Conservation (phyloP, 2,797 vertebrate genomes). For the Muscicapa comitata region DNA sequence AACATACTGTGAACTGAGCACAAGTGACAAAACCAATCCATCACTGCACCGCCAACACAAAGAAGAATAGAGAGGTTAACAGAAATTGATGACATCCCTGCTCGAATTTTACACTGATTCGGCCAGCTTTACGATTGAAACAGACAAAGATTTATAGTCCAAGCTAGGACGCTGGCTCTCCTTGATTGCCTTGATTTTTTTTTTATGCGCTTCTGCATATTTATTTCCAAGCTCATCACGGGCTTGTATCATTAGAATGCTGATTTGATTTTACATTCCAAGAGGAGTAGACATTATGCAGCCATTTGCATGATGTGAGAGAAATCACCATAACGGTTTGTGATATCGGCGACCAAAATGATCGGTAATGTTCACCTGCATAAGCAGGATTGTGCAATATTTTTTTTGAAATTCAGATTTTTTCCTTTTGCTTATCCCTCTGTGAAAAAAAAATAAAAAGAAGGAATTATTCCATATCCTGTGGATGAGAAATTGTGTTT, state of each 20-base stretch:
- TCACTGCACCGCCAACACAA: constrained; percentile 87
- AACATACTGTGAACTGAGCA: constrained; percentile 99
- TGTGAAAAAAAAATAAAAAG: constrained; percentile 44
- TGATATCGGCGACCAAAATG: constrained; percentile 72
- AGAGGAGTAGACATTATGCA: constrained; percentile 80
- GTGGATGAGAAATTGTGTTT: constrained; percentile 83
- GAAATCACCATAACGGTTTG: constrained; percentile 79
- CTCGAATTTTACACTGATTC: constrained; percentile 97
- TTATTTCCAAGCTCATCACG: constrained; percentile 94
- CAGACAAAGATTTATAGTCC: constrained; percentile 99
- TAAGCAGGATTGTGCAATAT: constrained; percentile 61
- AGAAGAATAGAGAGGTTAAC: constrained; percentile 98
- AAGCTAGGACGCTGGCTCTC: constrained; percentile 81
- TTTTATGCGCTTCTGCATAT: constrained; percentile 89
- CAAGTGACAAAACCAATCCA: constrained; percentile 99
- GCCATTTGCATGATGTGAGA: constrained; percentile 85
- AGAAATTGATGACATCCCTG: constrained; percentile 99
- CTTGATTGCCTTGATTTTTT: constrained; percentile 92
- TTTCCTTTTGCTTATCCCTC: constrained; percentile 56
- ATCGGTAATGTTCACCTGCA: constrained; percentile 76
- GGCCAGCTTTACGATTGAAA: constrained; percentile 94
- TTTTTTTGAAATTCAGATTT: constrained; percentile 73
- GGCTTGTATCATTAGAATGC: constrained; percentile 90
- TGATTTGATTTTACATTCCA: constrained; percentile 94
- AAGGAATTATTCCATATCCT: constrained; percentile 77